Percentiles rank a stretch among this genome's conserved stretches.
These are phyloP conservation scores for Nemotelus pantherinus DNA, from an alignment of 2,888 invertebrate species.

Conservation along the genomic window DNA sequence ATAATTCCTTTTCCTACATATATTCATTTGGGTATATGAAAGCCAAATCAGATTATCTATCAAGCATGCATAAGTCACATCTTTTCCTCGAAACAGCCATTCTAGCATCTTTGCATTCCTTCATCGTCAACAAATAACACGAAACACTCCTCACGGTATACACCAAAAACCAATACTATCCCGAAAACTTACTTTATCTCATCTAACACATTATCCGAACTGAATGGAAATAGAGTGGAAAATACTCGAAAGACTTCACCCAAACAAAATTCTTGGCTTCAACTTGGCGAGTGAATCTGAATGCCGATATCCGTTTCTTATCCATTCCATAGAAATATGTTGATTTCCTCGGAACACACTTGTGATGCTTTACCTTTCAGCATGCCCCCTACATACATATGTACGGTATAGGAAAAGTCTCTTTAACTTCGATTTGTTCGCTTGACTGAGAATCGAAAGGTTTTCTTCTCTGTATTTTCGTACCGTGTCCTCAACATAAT, in stretches of 20 bases:
- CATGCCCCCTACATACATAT: background rate
- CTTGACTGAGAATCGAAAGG: constrained; percentile 30
- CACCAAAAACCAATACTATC: background rate
- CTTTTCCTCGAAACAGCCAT: no score
- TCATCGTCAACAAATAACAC: no score
- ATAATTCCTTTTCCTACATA: no score
- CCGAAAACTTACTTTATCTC: constrained; percentile 7
- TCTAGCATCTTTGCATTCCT: no score
- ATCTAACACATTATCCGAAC: constrained; percentile 17
- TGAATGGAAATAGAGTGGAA: constrained; percentile 24
- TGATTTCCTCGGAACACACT: background rate
- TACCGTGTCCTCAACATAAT: no score
- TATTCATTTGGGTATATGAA: no score
- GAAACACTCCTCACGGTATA: no score
- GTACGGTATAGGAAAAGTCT: constrained; percentile 16
- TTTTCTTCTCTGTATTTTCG: background rate
- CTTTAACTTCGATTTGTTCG: constrained; percentile 39
- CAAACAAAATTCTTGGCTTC: background rate
- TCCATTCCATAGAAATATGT: constrained; percentile 8
- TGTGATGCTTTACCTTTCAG: constrained; percentile 5
- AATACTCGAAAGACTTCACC: constrained; percentile 1
- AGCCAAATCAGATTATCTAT: no score
- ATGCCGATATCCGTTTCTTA: background rate
- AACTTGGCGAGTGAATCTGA: background rate
- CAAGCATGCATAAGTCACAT: no score